Base-by-base conservation (phyloP, 2,797 vertebrate genomes). In the Anguilla megastoma region DNA sequence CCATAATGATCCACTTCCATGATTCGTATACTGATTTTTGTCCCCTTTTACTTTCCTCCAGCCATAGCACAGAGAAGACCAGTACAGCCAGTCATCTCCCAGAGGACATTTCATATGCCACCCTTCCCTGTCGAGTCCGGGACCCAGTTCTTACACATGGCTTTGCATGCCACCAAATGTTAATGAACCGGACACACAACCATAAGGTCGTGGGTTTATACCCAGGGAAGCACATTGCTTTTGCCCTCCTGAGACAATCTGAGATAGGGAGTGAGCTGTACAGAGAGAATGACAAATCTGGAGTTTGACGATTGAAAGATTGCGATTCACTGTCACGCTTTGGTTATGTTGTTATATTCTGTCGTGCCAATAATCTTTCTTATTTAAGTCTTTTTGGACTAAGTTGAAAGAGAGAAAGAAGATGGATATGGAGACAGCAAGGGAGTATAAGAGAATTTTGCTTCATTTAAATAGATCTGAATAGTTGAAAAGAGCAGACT, bases 341-440 rank as follows among this genome's bases (percentile, higher is more conserved):
- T 69, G 63, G 63, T 69, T 27, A 69, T 6, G 21, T 66, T 66
- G 63, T 27, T n/a, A 27, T 66, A 66, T 27, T 66, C 63, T 8
- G 56, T 3, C 56, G 16, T 58, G 56, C 56, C 56, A 69, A n/a
- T n/a, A 27, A 69, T 69, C 24, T 69, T 69, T 69, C 63, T 69
- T 24, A 6, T 63, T 54, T 16, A 58, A 58, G 63, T 69, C n/a
- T 69, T 69, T 69, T 27, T 69, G 63, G 6, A 69, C 63, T 69
- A n/a, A n/a, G 24, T 66, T 66, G 18, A 69, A 69, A 58, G 66
- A 58, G 7, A 14, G 84, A 24, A 63, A 56, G 88, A 52, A 86
- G 48, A 54, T 0, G 84, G 56, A 87, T 60, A 69, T 41, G 87
- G 88, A 4, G 76, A 63, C 58, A 66, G 21, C 21, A 9, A 9